phyloP scores from a whole-genome alignment of 2,888 invertebrate species.

The Anodontia alba region DNA sequence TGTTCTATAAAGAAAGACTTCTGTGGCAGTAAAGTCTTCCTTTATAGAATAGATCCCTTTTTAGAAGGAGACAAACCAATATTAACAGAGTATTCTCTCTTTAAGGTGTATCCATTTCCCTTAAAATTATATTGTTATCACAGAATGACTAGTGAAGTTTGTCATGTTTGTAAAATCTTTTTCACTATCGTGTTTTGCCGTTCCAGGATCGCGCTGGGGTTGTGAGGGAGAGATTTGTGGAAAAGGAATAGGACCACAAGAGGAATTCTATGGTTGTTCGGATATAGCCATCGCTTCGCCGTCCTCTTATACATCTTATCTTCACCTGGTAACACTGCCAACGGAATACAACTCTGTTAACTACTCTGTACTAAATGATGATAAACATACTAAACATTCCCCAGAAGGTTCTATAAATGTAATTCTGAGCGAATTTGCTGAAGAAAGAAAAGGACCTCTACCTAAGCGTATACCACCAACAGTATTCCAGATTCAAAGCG shows the following conservation, averaged over 20 bases:
- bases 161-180: no score
- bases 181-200: no score
- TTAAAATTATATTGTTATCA: no score
- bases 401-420: neutral
- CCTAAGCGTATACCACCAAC: neutral
- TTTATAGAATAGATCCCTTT: no score
- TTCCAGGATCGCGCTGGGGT: slow-evolving; percentile 64
- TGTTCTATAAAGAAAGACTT: no score
- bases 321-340: neutral
- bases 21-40: no score
- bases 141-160: no score
- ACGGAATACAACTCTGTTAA: neutral
- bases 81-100: no score
- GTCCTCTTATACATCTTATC: neutral
- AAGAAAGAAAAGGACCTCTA: neutral
- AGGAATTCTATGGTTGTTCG: slow-evolving; percentile 66
- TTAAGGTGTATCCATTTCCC: no score
- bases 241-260: slow-evolving; percentile 63
- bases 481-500: neutral
- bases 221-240: slow-evolving; percentile 52
- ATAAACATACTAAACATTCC: neutral
- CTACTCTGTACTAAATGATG: neutral
- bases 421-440: neutral
- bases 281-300: slow-evolving; percentile 55
- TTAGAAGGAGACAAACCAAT: no score